Evolutionary conservation across 2,888 invertebrate species (phyloP), one percentile per base, ranked within the genome.

Genomic region (Andrena minutula): DNA sequence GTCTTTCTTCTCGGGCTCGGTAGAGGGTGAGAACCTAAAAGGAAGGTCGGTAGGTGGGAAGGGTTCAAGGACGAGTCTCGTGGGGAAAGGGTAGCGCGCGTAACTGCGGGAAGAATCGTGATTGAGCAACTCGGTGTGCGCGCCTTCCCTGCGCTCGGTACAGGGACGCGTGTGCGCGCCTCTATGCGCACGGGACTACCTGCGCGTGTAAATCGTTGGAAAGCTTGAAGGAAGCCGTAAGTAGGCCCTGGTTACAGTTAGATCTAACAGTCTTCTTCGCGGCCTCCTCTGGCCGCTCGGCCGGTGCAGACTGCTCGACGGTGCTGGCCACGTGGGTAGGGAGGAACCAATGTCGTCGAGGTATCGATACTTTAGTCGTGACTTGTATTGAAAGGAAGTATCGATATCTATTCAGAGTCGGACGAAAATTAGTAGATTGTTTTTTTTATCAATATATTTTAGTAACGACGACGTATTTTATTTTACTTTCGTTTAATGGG

Each of bases 241-340:
- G 92, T 93, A 93, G 93, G 93, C 89, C 93, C 91, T 90, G 91
- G 91, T 93, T 93, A 93, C 93, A 93, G 93, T 93, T 93, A 93
- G 90, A 89, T 89, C 89, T 92, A 92, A 92, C 92, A 91, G 91
- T 91, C 88, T 85, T 86, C 75, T 73, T 86, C 79, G 47, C 61
- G 79, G 72, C 87, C 76, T 73, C 76, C 75, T 23, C 47, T 20
- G 8, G 41, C 70, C 68, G 64, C 71, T 58, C 74, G 78, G 72
- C 75, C 79, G 80, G 74, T 87, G 85, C 84, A 87, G 61, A 76
- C 76, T 74, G 69, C 32, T 68, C 69, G 66, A 58, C 63, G 58
- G 30, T 81, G 51, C 28, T 53, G 75, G 47, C 41, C 83, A 75
- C 73, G 75, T 68, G 82, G 79, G 41, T 41, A 16, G 12, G 41